phyloP scores from a whole-genome alignment of 2,888 invertebrate species.

The Mesorhabditis belari region DNA sequence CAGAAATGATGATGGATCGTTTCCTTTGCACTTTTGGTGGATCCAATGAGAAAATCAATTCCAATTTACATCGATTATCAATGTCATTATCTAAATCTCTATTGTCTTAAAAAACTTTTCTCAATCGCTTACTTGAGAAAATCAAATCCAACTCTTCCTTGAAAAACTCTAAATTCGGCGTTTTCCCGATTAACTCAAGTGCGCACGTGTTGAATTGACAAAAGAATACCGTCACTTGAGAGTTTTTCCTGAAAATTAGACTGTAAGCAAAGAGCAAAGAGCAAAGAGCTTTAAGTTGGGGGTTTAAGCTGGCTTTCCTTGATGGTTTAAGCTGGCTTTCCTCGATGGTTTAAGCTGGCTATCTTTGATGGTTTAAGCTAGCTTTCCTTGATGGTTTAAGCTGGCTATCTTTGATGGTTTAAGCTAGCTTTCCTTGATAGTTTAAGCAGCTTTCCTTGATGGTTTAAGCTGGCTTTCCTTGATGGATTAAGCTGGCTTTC shows the following conservation, averaged over 20 bases:
- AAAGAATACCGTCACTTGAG: conserved; percentile 64
- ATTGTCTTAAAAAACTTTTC: background rate
- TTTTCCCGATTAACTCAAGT: conserved; percentile 57
- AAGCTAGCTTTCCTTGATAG: too few species aligned
- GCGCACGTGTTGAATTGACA: conserved; percentile 92
- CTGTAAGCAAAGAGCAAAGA: too few species aligned
- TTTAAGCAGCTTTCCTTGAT: too few species aligned
- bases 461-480: too few species aligned
- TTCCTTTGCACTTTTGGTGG: conserved; percentile 18
- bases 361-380: too few species aligned
- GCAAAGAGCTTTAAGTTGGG: too few species aligned
- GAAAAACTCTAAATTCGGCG: conserved; percentile 71
- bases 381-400: too few species aligned
- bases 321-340: too few species aligned
- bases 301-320: too few species aligned
- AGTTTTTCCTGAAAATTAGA: background rate
- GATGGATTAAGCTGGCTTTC: too few species aligned
- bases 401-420: too few species aligned
- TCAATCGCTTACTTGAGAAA: conserved; percentile 23
- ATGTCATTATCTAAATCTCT: conserved; percentile 14
- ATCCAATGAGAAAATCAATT: conserved; percentile 28
- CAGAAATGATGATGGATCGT: conserved; percentile 11
- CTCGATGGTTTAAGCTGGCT: too few species aligned
- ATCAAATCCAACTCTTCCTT: conserved; percentile 78
- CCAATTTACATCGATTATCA: conserved; percentile 25